Evolutionary conservation across 2,113 vertebrate species (phyloP).

Genomic region (Mustela lutreola): DNA sequence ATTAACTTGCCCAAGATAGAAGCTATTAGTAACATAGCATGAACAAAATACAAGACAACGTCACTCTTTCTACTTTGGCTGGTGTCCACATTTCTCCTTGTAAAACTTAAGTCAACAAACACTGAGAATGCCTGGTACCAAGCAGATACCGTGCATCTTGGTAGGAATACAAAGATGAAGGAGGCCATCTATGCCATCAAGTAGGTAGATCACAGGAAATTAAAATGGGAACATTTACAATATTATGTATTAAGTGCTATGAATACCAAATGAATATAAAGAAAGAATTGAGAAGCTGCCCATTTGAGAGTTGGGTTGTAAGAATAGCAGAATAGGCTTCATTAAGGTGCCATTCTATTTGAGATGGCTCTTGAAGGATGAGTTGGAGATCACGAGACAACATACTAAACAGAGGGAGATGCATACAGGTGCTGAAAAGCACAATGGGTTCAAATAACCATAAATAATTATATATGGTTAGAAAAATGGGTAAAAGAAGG

Average conservation of each 20-base stretch:
- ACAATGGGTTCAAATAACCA: conserved; percentile 33
- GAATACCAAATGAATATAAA: conserved; percentile 10
- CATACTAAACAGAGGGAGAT: not conserved
- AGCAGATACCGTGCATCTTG: no score
- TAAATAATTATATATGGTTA: not conserved
- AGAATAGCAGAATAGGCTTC: not conserved
- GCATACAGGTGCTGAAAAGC: not conserved
- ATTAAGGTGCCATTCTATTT: not conserved
- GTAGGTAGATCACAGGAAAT: not conserved
- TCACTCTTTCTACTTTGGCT: conserved; percentile 34
- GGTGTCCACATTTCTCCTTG: not conserved
- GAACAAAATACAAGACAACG: conserved; percentile 24
- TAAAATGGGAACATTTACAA: conserved; percentile 6
- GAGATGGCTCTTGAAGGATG: not conserved
- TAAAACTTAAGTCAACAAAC: conserved; percentile 23
- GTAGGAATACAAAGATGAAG: conserved; percentile 49
- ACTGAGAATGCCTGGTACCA: not conserved
- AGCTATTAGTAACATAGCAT: not conserved
- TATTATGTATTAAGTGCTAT: not conserved
- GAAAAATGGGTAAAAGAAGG: conserved; percentile 10
- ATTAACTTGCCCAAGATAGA: conserved; percentile 25
- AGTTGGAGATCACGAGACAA: conserved; percentile 34
- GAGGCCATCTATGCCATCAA: not conserved
- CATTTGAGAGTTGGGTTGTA: not conserved
- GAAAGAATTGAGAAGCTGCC: conserved; percentile 9